Base-by-base conservation (phyloP, 2,113 vertebrate species). In the Potamarius usumacintae region DNA sequence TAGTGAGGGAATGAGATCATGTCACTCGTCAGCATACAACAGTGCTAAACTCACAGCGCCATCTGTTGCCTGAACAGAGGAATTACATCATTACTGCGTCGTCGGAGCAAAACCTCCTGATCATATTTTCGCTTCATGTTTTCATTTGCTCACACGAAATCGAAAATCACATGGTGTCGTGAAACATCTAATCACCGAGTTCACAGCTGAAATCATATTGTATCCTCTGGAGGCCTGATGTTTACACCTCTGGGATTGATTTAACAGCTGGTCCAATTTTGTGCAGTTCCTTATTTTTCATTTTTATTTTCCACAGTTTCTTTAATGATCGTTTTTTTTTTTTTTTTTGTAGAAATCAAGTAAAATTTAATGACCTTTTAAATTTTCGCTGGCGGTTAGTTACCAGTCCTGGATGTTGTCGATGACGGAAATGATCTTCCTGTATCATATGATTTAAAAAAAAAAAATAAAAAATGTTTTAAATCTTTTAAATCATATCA, bases 41-140 rank as follows among this genome's bases (percentile, higher is more conserved):
- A 18, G 78, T 52, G 78, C 81, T 63, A 55, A 76, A 53, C 80
- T 57, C 50, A 86, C 84, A 86, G 89, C 87, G 77, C 89, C 87
- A 88, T 90, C 89, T 90, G 58, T 58, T 48, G 84, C 69, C 34
- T n/a, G 5, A 12, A n/a, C 34, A 48, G n/a, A 48, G 48, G 48
- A 27, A 72, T 34, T 55, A 17, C 82, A 65, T 42, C 18, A 25
- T 18, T 0, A 30, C 20, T 22, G 34, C 2, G 14, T 74, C 10
- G 48, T 11, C 20, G 71, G 71, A 20, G 7, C 34, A 7, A 74
- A 42, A 74, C 17, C 2, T 5, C 7, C 15, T 17, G 0, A 30
- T 30, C 67, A 5, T 17, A 17, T 17, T 57, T 42, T 42, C 34
- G 55, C 55, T 17, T 57, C 0, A 58, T 58, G 57, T 18, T 58